Base-by-base conservation (phyloP, 2,797 vertebrate genomes). In the Bovichtus variegatus region DNA sequence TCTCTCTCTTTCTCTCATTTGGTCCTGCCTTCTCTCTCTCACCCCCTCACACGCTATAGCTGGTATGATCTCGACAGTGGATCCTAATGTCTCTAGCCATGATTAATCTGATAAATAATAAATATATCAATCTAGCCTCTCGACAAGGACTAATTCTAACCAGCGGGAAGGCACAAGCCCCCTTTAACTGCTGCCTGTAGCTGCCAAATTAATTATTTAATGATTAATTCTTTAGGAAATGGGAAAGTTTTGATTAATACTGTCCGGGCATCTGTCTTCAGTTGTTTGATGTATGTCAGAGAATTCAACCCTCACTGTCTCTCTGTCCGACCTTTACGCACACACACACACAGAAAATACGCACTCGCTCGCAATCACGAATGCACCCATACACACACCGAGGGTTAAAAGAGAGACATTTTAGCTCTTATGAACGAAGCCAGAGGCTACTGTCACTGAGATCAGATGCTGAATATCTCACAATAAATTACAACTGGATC, bases 21-120 rank as follows among this genome's bases (percentile, higher is more conserved):
- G 25, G 46, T 54, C 68, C 25, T 60, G 29, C 47, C 36, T 23
- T 72, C 83, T 34, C 62, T 21, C 65, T 23, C 63, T 27, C 72
- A 18, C 65, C 72, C 83, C 80, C 83, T 77, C 76, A 80, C 49
- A 74, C 55, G 69, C 90, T 89, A 88, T 94, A 86, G 81, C 93
- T 23, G 85, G 91, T 92, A 95, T 93, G 91, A 94, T 96, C 91
- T 87, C 82, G 89, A 94, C 88, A 77, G 94, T 95, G 95, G 96
- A 97, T 96, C 96, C 95, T 96, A 96, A 96, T 95, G 96, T 97
- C 95, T 96, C 94, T 87, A 91, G 94, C 96, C 94, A 96, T 99
- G 97, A 99, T 99, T 99, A 99, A 99, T 98, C 97, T 99, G 97
- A 99, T 99, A 99, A 99, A 99, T 99, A 99, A 99, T 99, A 99